These are phyloP conservation scores for Holocentrus rufus DNA, from an alignment of 2,797 vertebrate genomes.

Conservation along the genomic window DNA sequence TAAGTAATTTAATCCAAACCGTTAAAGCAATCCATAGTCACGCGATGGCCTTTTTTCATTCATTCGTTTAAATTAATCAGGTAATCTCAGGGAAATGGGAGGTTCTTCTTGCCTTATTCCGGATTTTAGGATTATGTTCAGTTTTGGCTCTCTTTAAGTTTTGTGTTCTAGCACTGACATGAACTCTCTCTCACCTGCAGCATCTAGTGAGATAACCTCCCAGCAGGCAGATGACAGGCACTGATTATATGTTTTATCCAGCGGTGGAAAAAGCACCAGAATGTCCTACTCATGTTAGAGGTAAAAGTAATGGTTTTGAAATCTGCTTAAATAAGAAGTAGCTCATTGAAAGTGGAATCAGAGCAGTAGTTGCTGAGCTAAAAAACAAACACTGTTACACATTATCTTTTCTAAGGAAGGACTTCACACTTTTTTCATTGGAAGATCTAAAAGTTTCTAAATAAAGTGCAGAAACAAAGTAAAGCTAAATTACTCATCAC, in stretches of 20 bases:
- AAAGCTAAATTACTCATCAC: too few relatives aligned
- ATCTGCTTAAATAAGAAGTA: too few relatives aligned
- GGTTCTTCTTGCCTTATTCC: not conserved
- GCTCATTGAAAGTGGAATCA: too few relatives aligned
- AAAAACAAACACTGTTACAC: too few relatives aligned
- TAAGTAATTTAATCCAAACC: slow-evolving; percentile 12
- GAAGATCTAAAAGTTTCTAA: too few relatives aligned
- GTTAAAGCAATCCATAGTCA: not conserved
- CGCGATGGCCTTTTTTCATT: not conserved
- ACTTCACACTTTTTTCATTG: too few relatives aligned
- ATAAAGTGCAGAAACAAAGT: too few relatives aligned
- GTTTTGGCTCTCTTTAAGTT: not conserved
- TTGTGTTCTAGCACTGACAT: not conserved
- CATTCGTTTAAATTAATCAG: not conserved
- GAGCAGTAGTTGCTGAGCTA: too few relatives aligned
- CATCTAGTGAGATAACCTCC: not conserved
- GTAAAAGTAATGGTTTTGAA: too few relatives aligned
- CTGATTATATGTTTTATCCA: not conserved
- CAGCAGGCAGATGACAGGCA: not conserved
- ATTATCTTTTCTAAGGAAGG: too few relatives aligned
- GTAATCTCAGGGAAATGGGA: not conserved
- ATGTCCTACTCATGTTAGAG: too few relatives aligned
- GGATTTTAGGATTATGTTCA: not conserved
- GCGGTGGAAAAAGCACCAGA: too few relatives aligned
- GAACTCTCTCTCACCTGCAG: not conserved